These are phyloP conservation scores for Halichoerus grypus DNA, from an alignment of 2,113 vertebrate species.

Conservation along the genomic window DNA sequence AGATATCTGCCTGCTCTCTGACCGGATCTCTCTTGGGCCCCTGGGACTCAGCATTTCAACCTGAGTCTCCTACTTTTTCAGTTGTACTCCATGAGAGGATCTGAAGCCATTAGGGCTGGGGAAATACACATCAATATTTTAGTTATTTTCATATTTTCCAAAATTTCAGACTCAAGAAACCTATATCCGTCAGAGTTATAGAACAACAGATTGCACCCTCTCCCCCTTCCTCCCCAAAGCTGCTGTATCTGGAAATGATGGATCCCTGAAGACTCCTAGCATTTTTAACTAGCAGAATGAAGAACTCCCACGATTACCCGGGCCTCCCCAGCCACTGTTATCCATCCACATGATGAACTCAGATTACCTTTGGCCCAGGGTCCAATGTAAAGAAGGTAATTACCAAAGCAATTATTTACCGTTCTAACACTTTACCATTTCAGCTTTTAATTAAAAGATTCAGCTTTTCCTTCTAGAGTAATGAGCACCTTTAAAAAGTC, in stretches of 20 bases:
- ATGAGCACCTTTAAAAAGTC: neutral
- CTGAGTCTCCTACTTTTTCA: neutral
- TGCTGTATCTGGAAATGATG: neutral
- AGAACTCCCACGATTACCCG: neutral
- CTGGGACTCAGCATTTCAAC: neutral
- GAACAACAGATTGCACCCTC: neutral
- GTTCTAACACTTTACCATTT: constrained; percentile 41
- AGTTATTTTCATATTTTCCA: neutral
- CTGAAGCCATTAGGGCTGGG: neutral
- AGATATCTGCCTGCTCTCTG: neutral
- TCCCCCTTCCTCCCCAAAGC: neutral
- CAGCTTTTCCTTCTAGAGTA: neutral
- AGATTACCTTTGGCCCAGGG: neutral
- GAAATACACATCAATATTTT: constrained; percentile 29
- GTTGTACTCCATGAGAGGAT: neutral
- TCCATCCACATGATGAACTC: neutral
- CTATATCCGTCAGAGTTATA: neutral
- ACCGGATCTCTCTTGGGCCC: neutral
- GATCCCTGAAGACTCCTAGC: neutral
- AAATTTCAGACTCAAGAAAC: constrained; percentile 16
- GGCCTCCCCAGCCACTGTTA: neutral
- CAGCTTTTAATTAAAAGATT: constrained; percentile 62
- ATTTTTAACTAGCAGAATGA: neutral
- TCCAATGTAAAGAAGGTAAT: constrained; percentile 33
- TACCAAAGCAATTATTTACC: constrained; percentile 52